Percentiles rank a stretch among this genome's conserved stretches.
Conservation (phyloP, 2,113 vertebrate genomes). For the Trinectes maculatus region DNA sequence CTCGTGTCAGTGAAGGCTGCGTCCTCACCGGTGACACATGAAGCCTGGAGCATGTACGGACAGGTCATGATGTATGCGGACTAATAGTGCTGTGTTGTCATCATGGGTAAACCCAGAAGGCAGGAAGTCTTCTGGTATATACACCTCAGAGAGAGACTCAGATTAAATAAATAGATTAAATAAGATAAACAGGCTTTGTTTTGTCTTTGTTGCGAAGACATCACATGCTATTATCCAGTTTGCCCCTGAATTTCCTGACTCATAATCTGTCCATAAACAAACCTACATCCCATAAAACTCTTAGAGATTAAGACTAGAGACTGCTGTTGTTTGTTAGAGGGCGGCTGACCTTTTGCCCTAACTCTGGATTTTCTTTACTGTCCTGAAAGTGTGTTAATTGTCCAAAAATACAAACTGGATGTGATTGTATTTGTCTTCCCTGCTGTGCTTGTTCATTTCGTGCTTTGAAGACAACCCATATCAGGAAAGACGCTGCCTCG, state of each 20-base stretch:
- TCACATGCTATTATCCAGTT: not conserved
- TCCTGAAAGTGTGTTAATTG: not conserved
- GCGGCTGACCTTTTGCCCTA: slow-evolving; percentile 27
- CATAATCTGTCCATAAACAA: slow-evolving; percentile 27
- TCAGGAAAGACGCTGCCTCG: not conserved
- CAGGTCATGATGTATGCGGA: slow-evolving; percentile 21
- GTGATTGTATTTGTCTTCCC: not conserved
- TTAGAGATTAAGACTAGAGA: slow-evolving; percentile 26
- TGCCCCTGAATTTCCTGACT: slow-evolving; percentile 33
- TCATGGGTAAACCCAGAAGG: not conserved
- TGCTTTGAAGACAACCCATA: not conserved
- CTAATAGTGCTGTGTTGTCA: not conserved
- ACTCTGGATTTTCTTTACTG: not conserved
- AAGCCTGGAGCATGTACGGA: slow-evolving; percentile 31
- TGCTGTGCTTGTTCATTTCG: not conserved
- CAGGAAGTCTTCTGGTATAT: not conserved
- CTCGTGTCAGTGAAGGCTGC: slow-evolving; percentile 1
- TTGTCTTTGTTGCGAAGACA: not conserved
- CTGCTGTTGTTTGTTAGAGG: slow-evolving; percentile 4
- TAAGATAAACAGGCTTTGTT: slow-evolving; percentile 2
- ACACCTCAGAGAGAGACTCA: slow-evolving; percentile 5
- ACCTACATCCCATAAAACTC: slow-evolving; percentile 37
- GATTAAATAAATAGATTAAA: slow-evolving; percentile 24
- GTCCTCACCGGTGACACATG: not conserved
- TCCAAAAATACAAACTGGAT: not conserved